Evolutionary conservation across 2,113 vertebrate species (phyloP).

Genomic region (Vicugna pacos): DNA sequence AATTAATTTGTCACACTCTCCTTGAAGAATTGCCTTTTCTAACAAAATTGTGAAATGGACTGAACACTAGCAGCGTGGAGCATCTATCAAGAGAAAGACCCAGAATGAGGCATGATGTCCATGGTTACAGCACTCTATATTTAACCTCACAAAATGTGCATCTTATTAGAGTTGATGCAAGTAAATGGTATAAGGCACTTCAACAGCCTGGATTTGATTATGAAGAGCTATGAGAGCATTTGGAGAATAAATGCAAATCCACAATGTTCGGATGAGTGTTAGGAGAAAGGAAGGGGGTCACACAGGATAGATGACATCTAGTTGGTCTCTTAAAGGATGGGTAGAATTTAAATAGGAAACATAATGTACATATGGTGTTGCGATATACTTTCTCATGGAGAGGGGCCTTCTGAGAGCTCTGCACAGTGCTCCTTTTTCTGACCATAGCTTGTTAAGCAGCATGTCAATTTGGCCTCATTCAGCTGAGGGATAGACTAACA

Average conservation of each 20-base stretch:
- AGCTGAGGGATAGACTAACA: neutral
- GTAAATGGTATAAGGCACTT: neutral
- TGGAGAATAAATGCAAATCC: neutral
- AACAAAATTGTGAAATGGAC: neutral
- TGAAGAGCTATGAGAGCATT: neutral
- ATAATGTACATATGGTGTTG: neutral
- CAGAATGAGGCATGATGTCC: neutral
- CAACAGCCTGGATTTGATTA: neutral
- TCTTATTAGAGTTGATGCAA: neutral
- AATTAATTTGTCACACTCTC: neutral
- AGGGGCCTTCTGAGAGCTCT: neutral
- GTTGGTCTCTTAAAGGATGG: neutral
- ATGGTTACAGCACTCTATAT: neutral
- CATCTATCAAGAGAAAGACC: neutral
- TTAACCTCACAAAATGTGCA: slow-evolving; percentile 15
- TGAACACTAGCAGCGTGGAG: neutral
- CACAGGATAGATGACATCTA: neutral
- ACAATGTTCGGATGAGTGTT: neutral
- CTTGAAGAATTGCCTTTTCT: neutral
- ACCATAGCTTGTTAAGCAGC: neutral
- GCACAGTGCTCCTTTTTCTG: neutral
- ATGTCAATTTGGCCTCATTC: neutral
- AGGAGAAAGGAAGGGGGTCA: neutral
- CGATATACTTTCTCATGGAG: neutral
- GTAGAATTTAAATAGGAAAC: neutral